Conservation (phyloP, 2,888 invertebrate genomes). For the Thyatira batis region DNA sequence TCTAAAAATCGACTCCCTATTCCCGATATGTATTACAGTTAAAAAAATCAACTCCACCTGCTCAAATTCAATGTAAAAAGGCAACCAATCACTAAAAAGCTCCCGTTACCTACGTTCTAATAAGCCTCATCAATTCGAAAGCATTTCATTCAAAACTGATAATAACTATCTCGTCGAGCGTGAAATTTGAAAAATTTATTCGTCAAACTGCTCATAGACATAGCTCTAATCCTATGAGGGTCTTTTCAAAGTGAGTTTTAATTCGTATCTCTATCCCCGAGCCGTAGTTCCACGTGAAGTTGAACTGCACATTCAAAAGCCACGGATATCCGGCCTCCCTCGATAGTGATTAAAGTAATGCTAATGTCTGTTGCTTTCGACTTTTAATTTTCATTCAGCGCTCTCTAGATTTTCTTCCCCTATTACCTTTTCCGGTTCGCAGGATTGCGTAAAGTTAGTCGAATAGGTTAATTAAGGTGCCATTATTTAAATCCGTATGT, state of each 20-base stretch:
- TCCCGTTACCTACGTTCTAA: background rate
- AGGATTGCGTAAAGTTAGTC: background rate
- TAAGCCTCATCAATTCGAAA: background rate
- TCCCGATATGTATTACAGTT: too few relatives aligned
- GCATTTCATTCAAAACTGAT: conserved; percentile 17
- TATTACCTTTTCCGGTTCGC: conserved; percentile 11
- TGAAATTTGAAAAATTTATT: conserved; percentile 63
- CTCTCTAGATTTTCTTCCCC: conserved; percentile 26
- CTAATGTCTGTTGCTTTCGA: conserved; percentile 54
- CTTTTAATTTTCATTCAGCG: conserved; percentile 50
- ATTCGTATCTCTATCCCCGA: conserved; percentile 63
- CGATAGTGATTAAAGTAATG: conserved; percentile 67
- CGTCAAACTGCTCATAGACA: conserved; percentile 42
- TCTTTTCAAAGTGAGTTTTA: conserved; percentile 68
- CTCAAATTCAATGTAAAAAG: background rate
- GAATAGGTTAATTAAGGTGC: background rate
- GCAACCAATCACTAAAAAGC: background rate
- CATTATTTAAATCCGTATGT: background rate
- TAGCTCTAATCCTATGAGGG: conserved; percentile 48
- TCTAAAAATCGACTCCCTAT: too few relatives aligned
- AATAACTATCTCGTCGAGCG: conserved; percentile 33
- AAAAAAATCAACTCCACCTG: background rate
- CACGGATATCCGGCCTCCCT: conserved; percentile 52
- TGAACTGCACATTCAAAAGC: conserved; percentile 62
- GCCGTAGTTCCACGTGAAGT: conserved; percentile 43